Base-by-base conservation (phyloP, 2,113 vertebrate species). In the Tyto alba region DNA sequence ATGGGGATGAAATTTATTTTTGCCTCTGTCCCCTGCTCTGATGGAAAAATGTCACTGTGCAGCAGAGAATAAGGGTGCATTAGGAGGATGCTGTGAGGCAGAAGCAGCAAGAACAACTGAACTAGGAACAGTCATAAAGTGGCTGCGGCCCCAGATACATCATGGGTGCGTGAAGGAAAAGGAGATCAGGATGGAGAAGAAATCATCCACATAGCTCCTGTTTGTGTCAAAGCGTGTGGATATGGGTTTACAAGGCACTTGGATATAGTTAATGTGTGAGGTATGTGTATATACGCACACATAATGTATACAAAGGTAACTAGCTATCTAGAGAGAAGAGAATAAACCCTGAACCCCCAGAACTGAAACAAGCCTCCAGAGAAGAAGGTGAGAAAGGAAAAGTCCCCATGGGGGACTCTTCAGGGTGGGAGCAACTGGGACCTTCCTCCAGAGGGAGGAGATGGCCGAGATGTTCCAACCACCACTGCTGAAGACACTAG, bases 381-480 rank as follows among this genome's bases (percentile, higher is more conserved):
- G 45, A 84, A 66, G 45, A 72, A 8, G 4, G 12, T 1, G 8
- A 34, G 43, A 15, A 90, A 66, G 22, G 8, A 50, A 50, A 82
- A 56, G 16, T 45, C 18, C 29, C 16, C 4, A 5, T 23, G 30
- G 56, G 20, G 19, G 1, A 55, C 7, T 13, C 29, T 45, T 19
- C 2, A 16, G 16, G 14, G 3, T 76, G 18, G 47, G 19, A 43
- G 5, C 0, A 3, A 12, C 1, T 34, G 29, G 11, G 30, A 66
- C 4, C 15, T 69, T 73, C 64, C 22, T 59, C 40, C 6, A 4
- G 11, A 47, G 9, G 19, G 2, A 69, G 15, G 34, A 71, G 16
- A 16, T 27, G 41, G n/a, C 29, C 6, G 5, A 79, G 20, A 19
- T 9, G 2, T 27, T 56, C 59, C 50, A 57, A 26, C 45, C 74